Evolutionary conservation across 1,140 invertebrate genomes (phyloP).

Genomic region (Dolichoris vasculosae): DNA sequence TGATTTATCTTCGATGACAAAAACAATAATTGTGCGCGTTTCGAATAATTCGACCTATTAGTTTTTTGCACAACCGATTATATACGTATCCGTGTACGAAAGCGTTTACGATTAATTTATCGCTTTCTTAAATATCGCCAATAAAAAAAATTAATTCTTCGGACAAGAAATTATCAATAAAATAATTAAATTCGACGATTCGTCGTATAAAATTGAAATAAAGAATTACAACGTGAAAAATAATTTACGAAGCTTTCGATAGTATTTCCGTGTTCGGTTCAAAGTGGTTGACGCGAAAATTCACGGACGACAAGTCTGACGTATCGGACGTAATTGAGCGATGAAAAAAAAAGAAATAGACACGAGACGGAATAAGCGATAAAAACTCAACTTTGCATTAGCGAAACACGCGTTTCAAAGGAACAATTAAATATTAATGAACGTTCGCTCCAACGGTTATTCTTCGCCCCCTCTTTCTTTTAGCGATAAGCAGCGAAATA

Average conservation of each 20-base stretch:
- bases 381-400: conserved; percentile 14
- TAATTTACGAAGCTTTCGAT: neutral
- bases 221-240: neutral
- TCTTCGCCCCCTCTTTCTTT: neutral
- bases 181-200: no score
- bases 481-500: conserved; percentile 11
- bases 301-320: neutral
- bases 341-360: neutral
- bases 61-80: neutral
- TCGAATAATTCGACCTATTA: neutral
- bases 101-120: neutral
- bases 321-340: neutral
- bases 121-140: neutral
- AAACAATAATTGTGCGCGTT: neutral
- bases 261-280: neutral
- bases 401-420: conserved; percentile 8
- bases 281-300: neutral
- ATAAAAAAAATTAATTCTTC: neutral
- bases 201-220: neutral
- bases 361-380: neutral
- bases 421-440: conserved; percentile 50
- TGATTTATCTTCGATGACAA: neutral
- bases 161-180: neutral
- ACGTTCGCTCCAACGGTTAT: neutral
- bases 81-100: neutral